Conservation (phyloP, 1,140 invertebrate species). For the Zaprionus capensis region DNA sequence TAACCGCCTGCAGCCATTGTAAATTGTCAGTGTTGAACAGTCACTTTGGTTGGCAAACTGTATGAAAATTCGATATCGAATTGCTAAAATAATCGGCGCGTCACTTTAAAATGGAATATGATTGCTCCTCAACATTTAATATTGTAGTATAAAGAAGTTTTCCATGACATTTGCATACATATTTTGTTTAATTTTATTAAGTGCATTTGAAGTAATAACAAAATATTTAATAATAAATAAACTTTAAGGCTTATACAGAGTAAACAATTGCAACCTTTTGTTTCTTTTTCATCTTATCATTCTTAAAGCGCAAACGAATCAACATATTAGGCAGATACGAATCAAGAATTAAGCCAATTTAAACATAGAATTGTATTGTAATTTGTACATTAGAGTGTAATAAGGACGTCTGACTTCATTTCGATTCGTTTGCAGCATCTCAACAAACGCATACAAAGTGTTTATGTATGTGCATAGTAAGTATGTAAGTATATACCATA, state of each 20-base stretch:
- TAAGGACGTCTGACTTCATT: constrained; percentile 13
- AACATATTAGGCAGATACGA: constrained; percentile 25
- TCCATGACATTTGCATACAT: neutral
- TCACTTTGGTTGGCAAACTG: no score
- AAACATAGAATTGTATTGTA: constrained; percentile 1
- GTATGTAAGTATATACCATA: neutral
- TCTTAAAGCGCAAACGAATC: constrained; percentile 16
- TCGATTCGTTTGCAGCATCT: constrained; percentile 22
- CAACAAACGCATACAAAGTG: neutral
- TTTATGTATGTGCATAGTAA: neutral
- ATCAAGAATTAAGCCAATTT: constrained; percentile 11
- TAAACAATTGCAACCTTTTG: constrained; percentile 35
- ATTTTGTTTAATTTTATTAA: constrained; percentile 21
- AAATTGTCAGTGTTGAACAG: no score
- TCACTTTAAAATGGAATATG: neutral
- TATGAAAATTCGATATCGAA: neutral
- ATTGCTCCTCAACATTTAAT: neutral
- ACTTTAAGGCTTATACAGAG: constrained; percentile 16
- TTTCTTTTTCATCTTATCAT: neutral
- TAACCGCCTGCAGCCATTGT: no score
- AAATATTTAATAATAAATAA: constrained; percentile 21
- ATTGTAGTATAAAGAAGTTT: neutral
- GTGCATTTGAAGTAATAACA: constrained; percentile 24
- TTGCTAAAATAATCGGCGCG: neutral
- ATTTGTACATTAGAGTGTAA: constrained; percentile 38